These are phyloP conservation scores for Pangasius mekongensis DNA, from an alignment of 2,797 vertebrate genomes.

Conservation along the genomic window DNA sequence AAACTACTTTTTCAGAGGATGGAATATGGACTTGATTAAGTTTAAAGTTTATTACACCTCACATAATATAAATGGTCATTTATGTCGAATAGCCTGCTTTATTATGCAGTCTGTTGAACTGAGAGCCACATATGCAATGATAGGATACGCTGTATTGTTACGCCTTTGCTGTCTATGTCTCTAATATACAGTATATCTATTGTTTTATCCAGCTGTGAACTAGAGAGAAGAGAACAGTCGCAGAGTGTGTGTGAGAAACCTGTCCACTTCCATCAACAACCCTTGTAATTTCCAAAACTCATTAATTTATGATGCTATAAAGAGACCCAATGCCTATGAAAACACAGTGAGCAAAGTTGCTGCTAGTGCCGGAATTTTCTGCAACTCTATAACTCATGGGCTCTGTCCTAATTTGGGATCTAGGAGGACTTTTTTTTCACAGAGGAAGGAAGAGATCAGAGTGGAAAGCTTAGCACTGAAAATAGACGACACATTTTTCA, in stretches of 20 bases:
- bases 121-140: neutral
- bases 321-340: neutral
- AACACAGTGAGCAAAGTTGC: slow-evolving; percentile 4
- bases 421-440: slow-evolving; percentile 53
- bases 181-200: neutral
- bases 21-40: too few species aligned
- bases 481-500: slow-evolving; percentile 57
- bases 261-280: neutral
- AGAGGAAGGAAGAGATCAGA: slow-evolving; percentile 56
- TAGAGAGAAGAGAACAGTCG: neutral
- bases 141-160: neutral
- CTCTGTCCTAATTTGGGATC: slow-evolving; percentile 65
- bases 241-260: neutral
- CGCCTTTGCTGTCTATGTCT: neutral
- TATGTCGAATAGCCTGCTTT: neutral
- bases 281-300: neutral
- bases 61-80: neutral
- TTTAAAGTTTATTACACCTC: too few species aligned
- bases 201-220: neutral
- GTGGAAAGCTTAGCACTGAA: slow-evolving; percentile 39
- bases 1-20: too few species aligned
- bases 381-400: slow-evolving; percentile 47
- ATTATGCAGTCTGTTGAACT: neutral
- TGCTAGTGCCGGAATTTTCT: slow-evolving; percentile 32
- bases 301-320: neutral